These are phyloP conservation scores for Hirundo rustica DNA, from an alignment of 2,797 vertebrate genomes.

Conservation along the genomic window DNA sequence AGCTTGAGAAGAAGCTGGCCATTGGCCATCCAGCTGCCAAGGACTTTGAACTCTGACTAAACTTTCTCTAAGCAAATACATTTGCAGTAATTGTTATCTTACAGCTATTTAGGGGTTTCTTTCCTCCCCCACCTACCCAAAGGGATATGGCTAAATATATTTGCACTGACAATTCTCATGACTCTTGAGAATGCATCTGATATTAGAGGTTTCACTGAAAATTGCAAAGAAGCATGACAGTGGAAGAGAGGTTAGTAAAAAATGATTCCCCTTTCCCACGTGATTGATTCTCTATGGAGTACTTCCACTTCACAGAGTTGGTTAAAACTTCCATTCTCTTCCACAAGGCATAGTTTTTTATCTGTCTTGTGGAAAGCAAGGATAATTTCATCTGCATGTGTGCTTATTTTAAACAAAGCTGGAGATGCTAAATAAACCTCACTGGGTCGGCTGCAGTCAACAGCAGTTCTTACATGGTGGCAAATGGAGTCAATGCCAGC, in stretches of 20 bases:
- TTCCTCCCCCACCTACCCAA: conserved; percentile 37
- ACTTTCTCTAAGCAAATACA: conserved; percentile 45
- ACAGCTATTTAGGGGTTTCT: conserved; percentile 48
- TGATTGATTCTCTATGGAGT: background rate
- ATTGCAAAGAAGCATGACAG: conserved; percentile 3
- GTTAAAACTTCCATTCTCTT: background rate
- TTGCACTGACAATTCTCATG: conserved; percentile 45
- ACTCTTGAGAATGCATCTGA: conserved; percentile 9
- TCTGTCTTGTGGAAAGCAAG: background rate
- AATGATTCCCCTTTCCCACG: conserved; percentile 14
- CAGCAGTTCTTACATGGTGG: background rate
- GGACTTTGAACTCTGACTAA: conserved; percentile 19
- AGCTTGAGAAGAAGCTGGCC: conserved; percentile 21
- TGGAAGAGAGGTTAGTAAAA: background rate
- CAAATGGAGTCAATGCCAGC: background rate
- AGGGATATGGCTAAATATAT: conserved; percentile 66
- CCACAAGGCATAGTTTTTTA: background rate
- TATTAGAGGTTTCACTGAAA: conserved; percentile 22
- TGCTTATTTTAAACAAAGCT: background rate
- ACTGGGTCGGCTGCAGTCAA: background rate
- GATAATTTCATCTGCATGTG: background rate
- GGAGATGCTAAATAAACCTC: background rate
- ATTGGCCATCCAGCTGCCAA: conserved; percentile 25
- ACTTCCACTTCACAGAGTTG: background rate
- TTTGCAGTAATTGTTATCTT: conserved; percentile 50